Conservation (phyloP, 1,140 invertebrate species). For the Nasonia longicornis region DNA sequence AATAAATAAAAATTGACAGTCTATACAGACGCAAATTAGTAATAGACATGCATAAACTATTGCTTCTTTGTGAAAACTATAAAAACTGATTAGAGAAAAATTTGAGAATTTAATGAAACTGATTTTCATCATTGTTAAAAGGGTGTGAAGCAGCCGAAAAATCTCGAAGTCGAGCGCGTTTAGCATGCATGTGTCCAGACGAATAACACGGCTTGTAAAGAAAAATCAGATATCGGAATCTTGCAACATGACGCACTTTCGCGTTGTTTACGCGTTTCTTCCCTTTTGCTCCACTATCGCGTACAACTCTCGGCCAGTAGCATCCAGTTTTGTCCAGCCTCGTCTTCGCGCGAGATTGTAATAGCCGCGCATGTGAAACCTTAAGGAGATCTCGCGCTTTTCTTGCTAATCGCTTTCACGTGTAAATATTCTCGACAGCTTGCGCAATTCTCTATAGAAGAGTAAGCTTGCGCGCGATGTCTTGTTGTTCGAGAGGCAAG, state of each 20-base stretch:
- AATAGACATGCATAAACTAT: too few relatives aligned
- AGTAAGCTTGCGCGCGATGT: background rate
- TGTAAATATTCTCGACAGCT: background rate
- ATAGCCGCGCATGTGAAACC: too few relatives aligned
- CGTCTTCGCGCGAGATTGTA: slow-evolving; percentile 2
- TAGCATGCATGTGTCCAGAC: background rate
- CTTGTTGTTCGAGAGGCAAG: background rate
- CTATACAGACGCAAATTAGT: too few relatives aligned
- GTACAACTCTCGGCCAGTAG: background rate
- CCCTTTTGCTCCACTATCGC: slow-evolving; percentile 31
- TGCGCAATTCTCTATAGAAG: background rate
- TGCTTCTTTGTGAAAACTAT: too few relatives aligned
- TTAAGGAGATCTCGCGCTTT: background rate
- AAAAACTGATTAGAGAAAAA: too few relatives aligned
- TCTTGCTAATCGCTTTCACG: background rate
- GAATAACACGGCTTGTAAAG: background rate
- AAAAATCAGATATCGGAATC: slow-evolving; percentile 27
- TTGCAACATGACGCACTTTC: background rate
- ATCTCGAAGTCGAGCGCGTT: background rate
- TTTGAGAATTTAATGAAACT: too few relatives aligned
- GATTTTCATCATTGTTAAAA: too few relatives aligned
- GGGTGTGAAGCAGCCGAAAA: too few relatives aligned
- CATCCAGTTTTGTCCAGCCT: background rate
- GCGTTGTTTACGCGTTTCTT: slow-evolving; percentile 18
- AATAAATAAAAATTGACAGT: background rate